phyloP scores from a whole-genome alignment of 64 coral and sea anemone genomes.

The Exaiptasia diaphana region DNA sequence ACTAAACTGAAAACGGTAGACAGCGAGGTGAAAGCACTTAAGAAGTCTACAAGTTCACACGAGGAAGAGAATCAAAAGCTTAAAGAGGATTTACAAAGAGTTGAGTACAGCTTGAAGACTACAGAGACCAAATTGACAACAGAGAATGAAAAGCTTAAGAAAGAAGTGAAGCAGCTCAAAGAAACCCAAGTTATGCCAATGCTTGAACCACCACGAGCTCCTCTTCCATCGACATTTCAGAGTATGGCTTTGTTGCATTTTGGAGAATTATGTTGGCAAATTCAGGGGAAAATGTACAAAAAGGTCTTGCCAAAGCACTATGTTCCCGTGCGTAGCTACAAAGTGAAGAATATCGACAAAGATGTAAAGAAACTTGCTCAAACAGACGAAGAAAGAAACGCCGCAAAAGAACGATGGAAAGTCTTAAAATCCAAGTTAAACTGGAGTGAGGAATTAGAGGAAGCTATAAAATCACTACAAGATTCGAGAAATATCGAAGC shows the following conservation, averaged over 20 bases:
- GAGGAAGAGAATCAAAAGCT: constrained; percentile 9
- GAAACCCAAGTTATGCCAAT: too few relatives aligned
- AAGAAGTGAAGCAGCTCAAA: too few relatives aligned
- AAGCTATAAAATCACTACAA: too few relatives aligned
- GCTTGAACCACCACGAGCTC: background rate
- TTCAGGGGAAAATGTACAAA: constrained; percentile 36
- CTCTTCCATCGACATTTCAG: background rate
- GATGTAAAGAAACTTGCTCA: background rate
- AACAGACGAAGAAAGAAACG: background rate
- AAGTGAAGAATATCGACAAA: constrained; percentile 10
- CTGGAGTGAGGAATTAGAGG: too few relatives aligned
- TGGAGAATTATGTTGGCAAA: constrained; percentile 3
- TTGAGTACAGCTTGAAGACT: background rate
- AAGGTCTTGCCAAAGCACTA: background rate
- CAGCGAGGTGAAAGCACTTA: background rate
- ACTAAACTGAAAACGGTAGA: constrained; percentile 8
- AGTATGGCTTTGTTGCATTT: constrained; percentile 6
- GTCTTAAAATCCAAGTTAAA: background rate
- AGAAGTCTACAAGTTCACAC: background rate
- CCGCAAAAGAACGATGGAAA: background rate
- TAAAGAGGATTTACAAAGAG: constrained; percentile 15
- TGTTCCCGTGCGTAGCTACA: background rate
- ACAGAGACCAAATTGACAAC: constrained; percentile 9
- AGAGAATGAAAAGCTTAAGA: too few relatives aligned
- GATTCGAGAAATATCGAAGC: too few relatives aligned